These are phyloP conservation scores for Cairina moschata DNA, from an alignment of 2,113 vertebrate species.

Conservation along the genomic window DNA sequence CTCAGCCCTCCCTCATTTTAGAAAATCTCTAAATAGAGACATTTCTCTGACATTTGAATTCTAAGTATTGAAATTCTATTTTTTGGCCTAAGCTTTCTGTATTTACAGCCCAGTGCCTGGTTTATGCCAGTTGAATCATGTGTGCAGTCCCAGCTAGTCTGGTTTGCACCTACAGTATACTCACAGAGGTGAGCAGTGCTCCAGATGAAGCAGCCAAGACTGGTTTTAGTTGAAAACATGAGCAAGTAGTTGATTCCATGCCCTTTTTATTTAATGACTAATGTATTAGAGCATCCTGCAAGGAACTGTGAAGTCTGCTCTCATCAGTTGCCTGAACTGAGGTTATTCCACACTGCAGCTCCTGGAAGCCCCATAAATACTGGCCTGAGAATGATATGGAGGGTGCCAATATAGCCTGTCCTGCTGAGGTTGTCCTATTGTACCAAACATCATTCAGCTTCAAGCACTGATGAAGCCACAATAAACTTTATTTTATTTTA, in stretches of 20 bases:
- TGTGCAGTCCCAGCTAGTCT: not conserved
- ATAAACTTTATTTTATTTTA: not conserved
- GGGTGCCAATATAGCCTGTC: not conserved
- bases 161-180: not conserved
- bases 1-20: not conserved
- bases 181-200: not conserved
- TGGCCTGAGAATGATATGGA: not conserved
- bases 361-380: not conserved
- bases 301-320: not conserved
- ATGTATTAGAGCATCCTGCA: not conserved
- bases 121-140: not conserved
- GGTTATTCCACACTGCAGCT: not conserved
- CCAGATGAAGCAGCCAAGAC: not conserved
- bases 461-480: not conserved
- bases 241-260: not conserved
- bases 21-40: not conserved
- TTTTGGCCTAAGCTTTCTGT: not conserved
- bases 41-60: not conserved
- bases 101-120: not conserved
- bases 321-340: not conserved
- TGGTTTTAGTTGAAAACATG: not conserved
- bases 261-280: not conserved
- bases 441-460: not conserved
- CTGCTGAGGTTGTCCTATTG: not conserved
- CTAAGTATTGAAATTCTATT: not conserved